phyloP scores from a whole-genome alignment of 2,888 invertebrate species.

The Melanophora roralis region DNA sequence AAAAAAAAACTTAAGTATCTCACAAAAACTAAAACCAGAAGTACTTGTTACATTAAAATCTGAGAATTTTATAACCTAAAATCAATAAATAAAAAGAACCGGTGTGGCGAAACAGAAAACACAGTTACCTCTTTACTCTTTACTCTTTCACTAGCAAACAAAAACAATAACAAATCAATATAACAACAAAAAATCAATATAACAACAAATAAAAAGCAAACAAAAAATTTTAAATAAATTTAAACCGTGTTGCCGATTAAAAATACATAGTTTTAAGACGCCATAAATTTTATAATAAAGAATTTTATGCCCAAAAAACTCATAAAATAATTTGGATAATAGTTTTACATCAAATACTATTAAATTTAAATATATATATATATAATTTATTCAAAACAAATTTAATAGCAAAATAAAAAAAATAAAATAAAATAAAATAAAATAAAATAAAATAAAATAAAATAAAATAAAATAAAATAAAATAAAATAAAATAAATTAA shows the following conservation, averaged over 20 bases:
- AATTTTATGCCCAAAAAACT: no score
- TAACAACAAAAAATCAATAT: background rate
- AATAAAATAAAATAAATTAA: no score
- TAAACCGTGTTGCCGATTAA: background rate
- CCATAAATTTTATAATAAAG: no score
- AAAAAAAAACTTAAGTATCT: background rate
- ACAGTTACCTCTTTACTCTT: background rate
- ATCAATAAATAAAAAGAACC: conserved; percentile 47
- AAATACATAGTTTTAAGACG: background rate
- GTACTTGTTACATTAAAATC: conserved; percentile 41
- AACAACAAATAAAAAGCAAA: background rate
- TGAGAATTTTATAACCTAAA: conserved; percentile 35
- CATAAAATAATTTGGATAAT: no score
- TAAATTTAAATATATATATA: no score
- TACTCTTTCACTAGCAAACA: background rate
- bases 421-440: no score
- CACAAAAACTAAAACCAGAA: conserved; percentile 43
- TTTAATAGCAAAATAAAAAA: no score
- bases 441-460: no score
- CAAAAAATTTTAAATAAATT: background rate
- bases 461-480: no score
- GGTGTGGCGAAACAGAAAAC: conserved; percentile 22
- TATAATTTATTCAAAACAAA: no score
- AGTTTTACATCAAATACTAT: no score
- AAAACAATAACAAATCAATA: conserved; percentile 1